phyloP scores from a whole-genome alignment of 1,140 invertebrate genomes.

The Drosophila pectinifera region DNA sequence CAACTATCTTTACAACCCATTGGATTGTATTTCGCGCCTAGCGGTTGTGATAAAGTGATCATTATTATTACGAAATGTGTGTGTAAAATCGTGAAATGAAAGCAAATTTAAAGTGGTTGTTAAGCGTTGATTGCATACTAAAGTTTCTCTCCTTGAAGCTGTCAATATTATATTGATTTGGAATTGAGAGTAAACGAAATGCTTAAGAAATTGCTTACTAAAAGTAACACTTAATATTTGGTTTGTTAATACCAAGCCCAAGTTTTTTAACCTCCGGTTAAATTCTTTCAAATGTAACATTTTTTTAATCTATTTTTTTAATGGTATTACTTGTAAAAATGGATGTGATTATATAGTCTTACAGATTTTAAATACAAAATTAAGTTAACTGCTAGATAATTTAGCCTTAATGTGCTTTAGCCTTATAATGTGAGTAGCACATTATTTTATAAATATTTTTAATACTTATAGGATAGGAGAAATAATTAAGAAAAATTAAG shows the following conservation, averaged over 20 bases:
- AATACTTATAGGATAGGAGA: neutral
- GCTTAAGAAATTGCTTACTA: neutral
- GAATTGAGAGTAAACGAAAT: neutral
- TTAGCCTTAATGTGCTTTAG: no score
- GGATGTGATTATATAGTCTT: neutral
- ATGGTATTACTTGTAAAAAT: neutral
- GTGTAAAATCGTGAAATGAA: no score
- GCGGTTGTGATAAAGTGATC: conserved; percentile 17
- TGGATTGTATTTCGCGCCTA: neutral
- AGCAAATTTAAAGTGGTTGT: neutral
- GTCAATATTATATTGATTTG: neutral
- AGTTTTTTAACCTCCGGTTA: neutral
- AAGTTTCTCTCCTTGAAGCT: neutral
- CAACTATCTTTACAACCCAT: conserved; percentile 11
- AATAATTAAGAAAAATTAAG: neutral
- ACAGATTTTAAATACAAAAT: neutral
- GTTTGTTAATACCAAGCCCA: no score
- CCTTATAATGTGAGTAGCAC: neutral
- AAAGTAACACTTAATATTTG: neutral
- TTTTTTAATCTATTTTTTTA: no score
- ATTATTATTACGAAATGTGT: no score
- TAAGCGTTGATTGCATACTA: neutral
- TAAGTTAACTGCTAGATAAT: neutral
- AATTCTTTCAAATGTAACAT: no score
- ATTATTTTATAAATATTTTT: neutral